Evolutionary conservation across 2,113 vertebrate species (phyloP), one percentile per base, ranked within the genome.

Genomic region (Pandion haliaetus): DNA sequence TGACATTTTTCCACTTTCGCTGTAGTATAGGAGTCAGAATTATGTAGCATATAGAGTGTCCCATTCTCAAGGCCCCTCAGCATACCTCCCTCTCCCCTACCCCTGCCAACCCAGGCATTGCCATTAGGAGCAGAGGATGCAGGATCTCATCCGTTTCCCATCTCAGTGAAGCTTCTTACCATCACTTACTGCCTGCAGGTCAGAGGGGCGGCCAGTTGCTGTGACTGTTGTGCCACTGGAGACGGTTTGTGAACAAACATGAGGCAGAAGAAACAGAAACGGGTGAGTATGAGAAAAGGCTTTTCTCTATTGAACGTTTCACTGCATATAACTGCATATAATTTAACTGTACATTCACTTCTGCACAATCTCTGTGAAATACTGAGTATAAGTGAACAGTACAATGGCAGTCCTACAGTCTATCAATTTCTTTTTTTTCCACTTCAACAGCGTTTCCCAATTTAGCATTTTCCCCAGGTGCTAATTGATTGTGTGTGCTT

Each of bases 321-420:
- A 24, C n/a, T 23, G 20, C 5, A 10, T 14, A 6, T 38, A 65
- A 38, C 29, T 5, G 23, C 1, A 0, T 42, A 6, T 28, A 24
- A 45, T 31, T 63, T 52, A 58, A 21, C 13, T 36, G 32, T 31
- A 40, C 18, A 5, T 82, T 85, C 3, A 25, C 17, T 90, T 79
- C 52, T 80, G 42, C 32, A 28, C 10, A 40, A 9, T 44, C 31
- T 34, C 58, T 78, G 40, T 63, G 42, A 83, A 77, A 38, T 29
- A 24, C 12, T 54, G 19, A 44, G 14, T 63, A 5, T 31, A 59
- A 89, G 11, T 45, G 32, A 89, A 55, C 10, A 14, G 23, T 12
- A 26, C 18, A 54, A n/a, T 49, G 65, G 15, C 17, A 66, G 49
- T 19, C 38, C 23, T 59, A 25, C 20, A 44, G 32, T 16, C 23